A percentile compares a stretch with the other conserved stretches of the same genome.
Evolutionary conservation across 2,113 vertebrate species (phyloP).

Genomic region (Cephalopterus ornatus): DNA sequence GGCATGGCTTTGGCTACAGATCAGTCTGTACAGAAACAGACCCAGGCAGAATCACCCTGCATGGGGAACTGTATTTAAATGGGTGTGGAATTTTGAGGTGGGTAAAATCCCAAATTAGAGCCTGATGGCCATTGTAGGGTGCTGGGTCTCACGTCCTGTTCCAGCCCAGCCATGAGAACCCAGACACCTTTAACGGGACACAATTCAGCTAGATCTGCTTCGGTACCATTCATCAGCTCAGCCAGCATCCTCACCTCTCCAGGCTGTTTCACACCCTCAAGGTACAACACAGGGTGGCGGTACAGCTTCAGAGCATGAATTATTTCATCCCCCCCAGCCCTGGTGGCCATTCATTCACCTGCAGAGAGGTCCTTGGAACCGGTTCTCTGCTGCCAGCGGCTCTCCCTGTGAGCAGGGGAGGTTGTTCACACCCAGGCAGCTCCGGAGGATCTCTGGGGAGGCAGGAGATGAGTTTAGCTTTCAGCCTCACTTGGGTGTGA

Average conservation of each 20-base stretch:
- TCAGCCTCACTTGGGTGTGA: background rate
- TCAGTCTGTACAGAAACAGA: background rate
- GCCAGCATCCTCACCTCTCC: background rate
- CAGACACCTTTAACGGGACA: background rate
- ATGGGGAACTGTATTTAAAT: accelerated
- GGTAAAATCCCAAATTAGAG: background rate
- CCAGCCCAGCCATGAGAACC: background rate
- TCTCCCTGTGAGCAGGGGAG: accelerated
- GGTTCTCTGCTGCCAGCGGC: background rate
- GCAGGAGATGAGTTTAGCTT: background rate
- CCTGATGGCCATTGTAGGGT: too few species aligned
- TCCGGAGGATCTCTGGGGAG: background rate
- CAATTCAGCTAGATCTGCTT: background rate
- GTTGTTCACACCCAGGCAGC: background rate
- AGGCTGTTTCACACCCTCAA: accelerated
- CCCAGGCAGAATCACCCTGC: background rate
- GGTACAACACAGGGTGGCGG: accelerated
- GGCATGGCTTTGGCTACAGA: accelerated
- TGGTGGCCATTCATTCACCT: accelerated
- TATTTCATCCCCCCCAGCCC: background rate
- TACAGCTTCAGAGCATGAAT: background rate
- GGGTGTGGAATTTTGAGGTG: background rate
- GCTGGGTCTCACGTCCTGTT: accelerated
- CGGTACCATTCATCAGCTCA: background rate
- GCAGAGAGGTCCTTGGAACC: too few species aligned